Conservation (phyloP, 2,888 invertebrate genomes). For the Luffia ferchaultella region DNA sequence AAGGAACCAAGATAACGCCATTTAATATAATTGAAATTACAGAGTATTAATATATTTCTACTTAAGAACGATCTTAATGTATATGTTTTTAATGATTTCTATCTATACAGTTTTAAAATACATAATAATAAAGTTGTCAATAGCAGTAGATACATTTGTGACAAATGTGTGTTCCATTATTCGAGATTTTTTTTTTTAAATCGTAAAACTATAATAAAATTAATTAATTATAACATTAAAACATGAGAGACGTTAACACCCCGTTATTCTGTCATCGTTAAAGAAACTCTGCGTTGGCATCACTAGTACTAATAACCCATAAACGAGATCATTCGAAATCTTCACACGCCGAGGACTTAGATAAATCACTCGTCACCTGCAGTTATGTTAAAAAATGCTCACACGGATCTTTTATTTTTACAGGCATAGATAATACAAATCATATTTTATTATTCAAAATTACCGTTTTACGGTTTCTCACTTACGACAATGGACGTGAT, state of each 20-base stretch:
- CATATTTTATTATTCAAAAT: neutral
- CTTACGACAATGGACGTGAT: no score
- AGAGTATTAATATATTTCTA: no score
- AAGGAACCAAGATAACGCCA: no score
- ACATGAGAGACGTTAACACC: constrained; percentile 1
- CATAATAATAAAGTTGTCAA: no score
- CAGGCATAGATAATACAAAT: neutral
- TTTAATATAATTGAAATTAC: no score
- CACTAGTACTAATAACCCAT: constrained; percentile 30
- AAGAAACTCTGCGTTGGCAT: constrained; percentile 53
- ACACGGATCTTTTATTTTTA: constrained; percentile 2
- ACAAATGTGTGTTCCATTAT: no score
- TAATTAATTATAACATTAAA: neutral
- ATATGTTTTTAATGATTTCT: neutral
- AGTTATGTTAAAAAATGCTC: constrained; percentile 35
- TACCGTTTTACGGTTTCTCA: neutral
- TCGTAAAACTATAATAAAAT: neutral
- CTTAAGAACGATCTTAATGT: neutral
- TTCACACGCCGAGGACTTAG: constrained; percentile 39
- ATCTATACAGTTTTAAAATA: no score
- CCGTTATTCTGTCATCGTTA: constrained; percentile 41
- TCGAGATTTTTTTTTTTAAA: no score
- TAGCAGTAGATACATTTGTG: no score
- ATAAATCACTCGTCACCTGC: constrained; percentile 50
- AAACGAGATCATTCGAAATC: constrained; percentile 48